phyloP scores from a whole-genome alignment of 2,797 vertebrate genomes.

The Anableps anableps region DNA sequence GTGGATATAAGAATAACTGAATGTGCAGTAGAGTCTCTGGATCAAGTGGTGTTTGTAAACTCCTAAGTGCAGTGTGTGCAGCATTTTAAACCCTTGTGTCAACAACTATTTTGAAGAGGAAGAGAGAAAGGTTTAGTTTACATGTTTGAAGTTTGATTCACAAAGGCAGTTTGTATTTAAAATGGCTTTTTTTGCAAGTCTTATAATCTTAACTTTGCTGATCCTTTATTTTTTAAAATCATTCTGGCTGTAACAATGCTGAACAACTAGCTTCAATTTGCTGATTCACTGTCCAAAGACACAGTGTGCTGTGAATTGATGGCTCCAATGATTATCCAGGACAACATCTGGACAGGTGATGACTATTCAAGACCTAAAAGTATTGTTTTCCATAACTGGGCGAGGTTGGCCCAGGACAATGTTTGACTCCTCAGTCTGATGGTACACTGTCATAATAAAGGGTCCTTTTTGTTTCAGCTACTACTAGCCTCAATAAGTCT shows the following conservation, averaged over 20 bases:
- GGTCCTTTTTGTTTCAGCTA: conserved; percentile 8
- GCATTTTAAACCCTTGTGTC: background rate
- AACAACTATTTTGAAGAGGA: background rate
- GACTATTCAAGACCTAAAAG: conserved; percentile 45
- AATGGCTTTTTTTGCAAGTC: background rate
- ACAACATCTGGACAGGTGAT: conserved; percentile 58
- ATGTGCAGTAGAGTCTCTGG: conserved; percentile 16
- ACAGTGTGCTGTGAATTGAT: conserved; percentile 17
- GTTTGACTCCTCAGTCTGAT: background rate
- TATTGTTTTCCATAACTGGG: conserved; percentile 47
- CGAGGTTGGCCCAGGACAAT: conserved; percentile 23
- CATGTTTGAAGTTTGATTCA: conserved; percentile 17
- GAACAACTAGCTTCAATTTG: background rate
- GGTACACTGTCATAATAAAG: background rate
- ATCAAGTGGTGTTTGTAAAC: background rate
- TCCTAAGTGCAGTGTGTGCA: background rate
- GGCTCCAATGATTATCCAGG: conserved; percentile 13
- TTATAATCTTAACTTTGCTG: conserved; percentile 25
- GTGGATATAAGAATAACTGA: conserved; percentile 30
- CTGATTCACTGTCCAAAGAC: background rate
- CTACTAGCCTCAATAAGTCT: conserved; percentile 13
- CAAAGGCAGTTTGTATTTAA: background rate
- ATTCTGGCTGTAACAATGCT: background rate
- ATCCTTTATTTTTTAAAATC: conserved; percentile 7
- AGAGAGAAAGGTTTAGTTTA: background rate